Base-by-base conservation (phyloP, 1,140 invertebrate species). In the Helicoverpa armigera region DNA sequence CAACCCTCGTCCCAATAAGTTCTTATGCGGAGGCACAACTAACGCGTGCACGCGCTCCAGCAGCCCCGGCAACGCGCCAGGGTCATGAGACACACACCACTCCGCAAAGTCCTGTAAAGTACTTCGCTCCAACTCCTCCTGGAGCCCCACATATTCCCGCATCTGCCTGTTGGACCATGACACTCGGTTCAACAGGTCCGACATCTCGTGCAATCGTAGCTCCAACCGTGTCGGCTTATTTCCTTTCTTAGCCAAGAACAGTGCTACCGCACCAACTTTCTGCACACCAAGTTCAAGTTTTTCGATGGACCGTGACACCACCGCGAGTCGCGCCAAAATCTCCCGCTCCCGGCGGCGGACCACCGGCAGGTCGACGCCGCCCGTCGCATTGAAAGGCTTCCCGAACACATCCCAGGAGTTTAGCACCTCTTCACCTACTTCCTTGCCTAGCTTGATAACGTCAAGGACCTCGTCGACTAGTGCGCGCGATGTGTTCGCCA, bases 101-200 rank as follows among this genome's bases (percentile, higher is more conserved):
- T 94, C 92, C 0, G 97, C 97, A 83, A 98, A 98, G 83, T 96
- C 96, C 84, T 97, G 91, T 35, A 98, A 85, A 0, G 97, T 98
- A 58, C 93, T 94, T 51, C 90, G 89, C 87, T 98, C 97, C 51
- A 96, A 94, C 48, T 95, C 91, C 53, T 94, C 94, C 69, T 95
- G 92, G 13, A 95, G 56, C 0, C 86, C 74, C 51, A 95, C 91
- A 86, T 97, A 97, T 29, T 94, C 90, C 7, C 95, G 70, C 95
- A 97, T 97, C 81, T 95, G 89, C 0, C 93, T 84, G 75, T 97
- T 96, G 0, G 95, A 93, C 2, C 95, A 94, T 0, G 96, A 92
- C 14, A 97, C 95, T 1, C 96, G 91, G n/a, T 94, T 95, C 56
- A 97, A 83, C 29, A 96, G 95, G 69, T 96, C 95, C 0, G 95